Evolutionary conservation across 2,888 invertebrate species (phyloP).

Genomic region (Malthinus flaveolus): DNA sequence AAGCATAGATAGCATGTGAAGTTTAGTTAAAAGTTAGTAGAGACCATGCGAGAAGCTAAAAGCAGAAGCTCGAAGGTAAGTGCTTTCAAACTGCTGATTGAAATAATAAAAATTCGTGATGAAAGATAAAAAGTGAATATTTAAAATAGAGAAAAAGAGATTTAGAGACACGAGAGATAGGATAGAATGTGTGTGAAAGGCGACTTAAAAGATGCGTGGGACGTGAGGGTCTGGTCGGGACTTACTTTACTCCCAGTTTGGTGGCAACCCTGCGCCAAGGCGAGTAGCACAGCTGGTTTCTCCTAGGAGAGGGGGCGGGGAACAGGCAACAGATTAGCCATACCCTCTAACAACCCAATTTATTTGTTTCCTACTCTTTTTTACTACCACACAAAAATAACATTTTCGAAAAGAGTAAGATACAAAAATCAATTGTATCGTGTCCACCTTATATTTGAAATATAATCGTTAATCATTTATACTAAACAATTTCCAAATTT

Average conservation of each 20-base stretch:
- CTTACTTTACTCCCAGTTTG: slow-evolving; percentile 95
- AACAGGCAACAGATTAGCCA: slow-evolving; percentile 59
- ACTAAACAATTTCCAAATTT: not conserved
- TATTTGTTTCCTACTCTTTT: slow-evolving; percentile 24
- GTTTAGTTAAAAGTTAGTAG: slow-evolving; percentile 14
- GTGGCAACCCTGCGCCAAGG: slow-evolving; percentile 94
- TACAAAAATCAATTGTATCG: slow-evolving; percentile 32
- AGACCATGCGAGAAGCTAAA: slow-evolving; percentile 9
- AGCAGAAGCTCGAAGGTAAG: slow-evolving; percentile 23
- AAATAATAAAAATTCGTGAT: slow-evolving; percentile 3
- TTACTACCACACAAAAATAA: not conserved
- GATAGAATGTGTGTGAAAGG: slow-evolving; percentile 18
- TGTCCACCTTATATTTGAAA: slow-evolving; percentile 31
- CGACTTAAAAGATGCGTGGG: slow-evolving; percentile 29
- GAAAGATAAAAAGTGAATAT: slow-evolving; percentile 8
- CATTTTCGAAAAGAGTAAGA: slow-evolving; percentile 26
- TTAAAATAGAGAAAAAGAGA: slow-evolving; percentile 27
- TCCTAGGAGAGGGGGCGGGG: slow-evolving; percentile 56
- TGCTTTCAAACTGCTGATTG: slow-evolving; percentile 11
- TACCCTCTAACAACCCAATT: slow-evolving; percentile 43
- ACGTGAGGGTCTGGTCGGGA: slow-evolving; percentile 54
- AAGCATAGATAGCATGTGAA: slow-evolving; percentile 28
- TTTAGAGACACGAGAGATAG: slow-evolving; percentile 32
- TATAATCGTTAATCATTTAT: slow-evolving; percentile 4
- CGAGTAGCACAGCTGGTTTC: slow-evolving; percentile 79